A percentile compares a stretch with the other conserved stretches of the same genome.
Evolutionary conservation across 1,140 invertebrate species (phyloP).

Genomic region (Ylistrum balloti): DNA sequence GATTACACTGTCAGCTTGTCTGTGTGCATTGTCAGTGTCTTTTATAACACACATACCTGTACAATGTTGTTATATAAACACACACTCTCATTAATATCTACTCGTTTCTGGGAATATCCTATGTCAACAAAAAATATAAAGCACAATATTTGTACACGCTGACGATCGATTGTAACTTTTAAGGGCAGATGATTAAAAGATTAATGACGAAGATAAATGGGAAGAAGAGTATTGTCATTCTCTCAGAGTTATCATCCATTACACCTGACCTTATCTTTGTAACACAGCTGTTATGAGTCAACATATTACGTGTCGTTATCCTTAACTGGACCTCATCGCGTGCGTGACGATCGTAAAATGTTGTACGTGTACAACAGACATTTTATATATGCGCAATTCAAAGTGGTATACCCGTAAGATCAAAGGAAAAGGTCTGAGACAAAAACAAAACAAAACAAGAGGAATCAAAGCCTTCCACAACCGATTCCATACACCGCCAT

Average conservation of each 20-base stretch:
- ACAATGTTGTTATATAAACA: background rate
- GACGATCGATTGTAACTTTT: no score
- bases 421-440: background rate
- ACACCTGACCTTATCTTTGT: background rate
- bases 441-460: background rate
- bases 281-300: background rate
- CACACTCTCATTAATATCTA: no score
- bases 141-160: no score
- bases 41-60: background rate
- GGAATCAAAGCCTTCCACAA: background rate
- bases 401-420: conserved; percentile 33
- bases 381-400: background rate
- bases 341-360: background rate
- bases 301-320: background rate
- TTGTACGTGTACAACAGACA: background rate
- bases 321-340: background rate
- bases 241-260: background rate
- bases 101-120: no score
- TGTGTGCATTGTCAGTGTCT: no score
- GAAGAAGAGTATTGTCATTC: background rate
- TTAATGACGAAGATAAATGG: background rate
- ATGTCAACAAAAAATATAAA: no score
- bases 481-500: background rate
- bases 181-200: no score
- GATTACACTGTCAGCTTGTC: no score